phyloP scores from a whole-genome alignment of 2,113 vertebrate genomes.

The Piaya cayana region DNA sequence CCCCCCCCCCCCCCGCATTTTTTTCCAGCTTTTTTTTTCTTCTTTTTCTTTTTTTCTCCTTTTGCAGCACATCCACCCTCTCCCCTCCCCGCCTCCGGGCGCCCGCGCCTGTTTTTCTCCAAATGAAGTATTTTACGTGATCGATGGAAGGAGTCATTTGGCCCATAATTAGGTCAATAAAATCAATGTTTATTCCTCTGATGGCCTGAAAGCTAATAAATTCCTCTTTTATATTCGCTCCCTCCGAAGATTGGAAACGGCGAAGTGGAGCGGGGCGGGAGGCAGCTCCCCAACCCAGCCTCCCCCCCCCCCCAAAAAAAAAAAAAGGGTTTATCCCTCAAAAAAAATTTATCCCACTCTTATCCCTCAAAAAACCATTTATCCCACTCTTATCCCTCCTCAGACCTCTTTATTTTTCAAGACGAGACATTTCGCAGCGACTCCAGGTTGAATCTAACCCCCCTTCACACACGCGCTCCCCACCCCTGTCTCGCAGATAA shows the following conservation, averaged over 20 bases:
- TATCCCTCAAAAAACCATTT: neutral
- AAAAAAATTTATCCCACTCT: no score
- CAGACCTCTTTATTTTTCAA: neutral
- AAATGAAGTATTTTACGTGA: conserved; percentile 70
- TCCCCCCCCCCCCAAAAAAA: neutral
- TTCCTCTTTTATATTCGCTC: conserved; percentile 63
- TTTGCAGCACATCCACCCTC: conserved; percentile 46
- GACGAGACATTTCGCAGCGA: neutral
- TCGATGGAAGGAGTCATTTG: conserved; percentile 71
- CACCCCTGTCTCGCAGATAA: neutral
- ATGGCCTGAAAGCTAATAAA: conserved; percentile 67
- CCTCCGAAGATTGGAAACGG: conserved; percentile 42
- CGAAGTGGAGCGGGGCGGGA: neutral
- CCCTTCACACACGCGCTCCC: neutral
- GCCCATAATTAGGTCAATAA: conserved; percentile 74
- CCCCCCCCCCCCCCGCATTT: conserved; percentile 16
- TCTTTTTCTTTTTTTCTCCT: conserved; percentile 1
- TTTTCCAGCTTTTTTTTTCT: neutral
- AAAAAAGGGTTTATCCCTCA: no score
- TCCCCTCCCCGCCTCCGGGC: conserved; percentile 44
- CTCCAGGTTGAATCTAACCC: neutral
- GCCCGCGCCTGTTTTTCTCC: conserved; percentile 57
- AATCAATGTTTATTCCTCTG: conserved; percentile 71
- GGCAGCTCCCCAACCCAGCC: neutral
- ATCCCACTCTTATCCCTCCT: no score